A percentile compares a stretch with the other conserved stretches of the same genome.
phyloP scores from a whole-genome alignment of 2,113 vertebrate species.

The Lanius ludovicianus region DNA sequence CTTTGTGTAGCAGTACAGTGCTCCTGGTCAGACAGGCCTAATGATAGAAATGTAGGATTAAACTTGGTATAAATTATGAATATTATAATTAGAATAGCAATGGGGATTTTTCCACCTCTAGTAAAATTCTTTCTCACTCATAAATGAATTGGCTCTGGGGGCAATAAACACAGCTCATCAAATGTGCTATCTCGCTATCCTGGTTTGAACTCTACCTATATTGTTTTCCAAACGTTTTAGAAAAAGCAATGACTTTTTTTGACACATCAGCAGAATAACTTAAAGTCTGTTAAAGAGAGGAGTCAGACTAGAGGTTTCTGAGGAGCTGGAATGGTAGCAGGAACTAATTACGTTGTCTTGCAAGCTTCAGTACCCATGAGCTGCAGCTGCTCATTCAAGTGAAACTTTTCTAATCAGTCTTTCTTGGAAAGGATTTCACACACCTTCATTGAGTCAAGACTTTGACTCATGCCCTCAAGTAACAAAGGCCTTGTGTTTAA shows the following conservation, averaged over 20 bases:
- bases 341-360: slow-evolving; percentile 46
- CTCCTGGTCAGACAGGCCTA: not conserved
- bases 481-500: slow-evolving; percentile 57
- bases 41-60: not conserved
- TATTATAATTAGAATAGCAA: not conserved
- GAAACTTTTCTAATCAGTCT: slow-evolving; percentile 55
- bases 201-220: not conserved
- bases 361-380: slow-evolving; percentile 52
- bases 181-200: not conserved
- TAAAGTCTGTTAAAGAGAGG: not conserved
- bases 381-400: slow-evolving; percentile 42
- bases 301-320: not conserved
- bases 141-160: not conserved
- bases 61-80: not conserved
- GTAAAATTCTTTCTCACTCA: not conserved
- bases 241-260: not conserved
- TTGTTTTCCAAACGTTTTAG: not conserved
- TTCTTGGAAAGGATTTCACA: slow-evolving; percentile 62
- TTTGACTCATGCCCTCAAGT: slow-evolving; percentile 61
- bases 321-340: slow-evolving; percentile 3
- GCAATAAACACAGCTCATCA: not conserved
- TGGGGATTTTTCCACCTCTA: not conserved
- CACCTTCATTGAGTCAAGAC: slow-evolving; percentile 56
- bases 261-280: not conserved
- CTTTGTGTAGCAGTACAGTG: not conserved